Evolutionary conservation across 53 echinoderm and acorn worm genomes (phyloP), one percentile per base, ranked within the genome.

Genomic region (Hippasteria phrygiana): DNA sequence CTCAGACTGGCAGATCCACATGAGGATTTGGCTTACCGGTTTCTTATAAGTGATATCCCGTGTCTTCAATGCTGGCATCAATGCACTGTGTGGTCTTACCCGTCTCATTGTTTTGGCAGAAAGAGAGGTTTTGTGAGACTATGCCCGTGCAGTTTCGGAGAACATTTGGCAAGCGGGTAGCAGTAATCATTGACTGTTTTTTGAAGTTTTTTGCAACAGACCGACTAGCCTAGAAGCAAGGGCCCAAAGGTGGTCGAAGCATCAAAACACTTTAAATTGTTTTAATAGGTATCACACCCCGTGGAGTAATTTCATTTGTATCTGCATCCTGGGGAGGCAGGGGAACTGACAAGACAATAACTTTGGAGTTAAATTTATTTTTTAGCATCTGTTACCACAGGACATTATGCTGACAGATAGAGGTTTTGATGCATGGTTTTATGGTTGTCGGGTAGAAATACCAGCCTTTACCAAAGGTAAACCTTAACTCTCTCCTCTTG

Each of bases 301-400:
- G 62, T n/a, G 83, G 84, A 17, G 65, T 69, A 42, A 84, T 84
- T 84, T 84, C 84, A 41, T 69, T 56, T 29, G 38, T 84, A 42
- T 84, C 84, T 22, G 64, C 70, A 66, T 69, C 84, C 14, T 69
- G 84, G 64, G 84, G 84, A 22, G 84, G 70, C 13, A 69, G 84
- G 33, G 70, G 84, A 84, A 84, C 70, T n/a, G 84, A 84, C 48
- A 84, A 84, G 27, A 84, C 84, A 2, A 46, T 84, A 84, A 84
- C 84, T n/a, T 42, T 56, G 22, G 45, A 64, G 51, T 79, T 59
- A 22, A 56, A 56, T 9, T 79, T 79, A 9, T 79, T 8, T 84
- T 84, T 66, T 0, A 69, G 46, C 17, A 84, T 16, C 70, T 84
- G 20, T 41, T 65, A 10, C 84, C 70, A 47, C 53, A 53, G 0